phyloP scores from a whole-genome alignment of 2,797 vertebrate genomes.

The Poeciliopsis infans region DNA sequence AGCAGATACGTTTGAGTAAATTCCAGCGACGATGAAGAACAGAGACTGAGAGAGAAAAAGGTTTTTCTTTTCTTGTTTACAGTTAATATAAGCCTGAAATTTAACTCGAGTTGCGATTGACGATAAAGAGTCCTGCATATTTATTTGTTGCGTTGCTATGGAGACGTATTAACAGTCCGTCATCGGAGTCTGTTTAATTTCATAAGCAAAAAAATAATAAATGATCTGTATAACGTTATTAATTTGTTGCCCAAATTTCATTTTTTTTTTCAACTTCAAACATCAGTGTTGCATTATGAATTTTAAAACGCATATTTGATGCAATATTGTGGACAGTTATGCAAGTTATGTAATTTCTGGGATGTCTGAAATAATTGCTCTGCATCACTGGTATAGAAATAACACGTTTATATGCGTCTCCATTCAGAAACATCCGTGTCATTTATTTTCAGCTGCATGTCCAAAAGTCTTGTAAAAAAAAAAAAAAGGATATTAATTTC shows the following conservation, averaged over 20 bases:
- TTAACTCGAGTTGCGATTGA: not conserved
- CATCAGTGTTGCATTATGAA: not conserved
- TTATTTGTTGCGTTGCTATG: not conserved
- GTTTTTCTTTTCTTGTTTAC: not conserved
- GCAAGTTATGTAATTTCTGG: not conserved
- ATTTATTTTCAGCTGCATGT: not conserved
- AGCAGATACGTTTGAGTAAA: constrained; percentile 47
- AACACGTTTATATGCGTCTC: not conserved
- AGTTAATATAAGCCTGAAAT: not conserved
- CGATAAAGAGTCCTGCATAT: constrained; percentile 4
- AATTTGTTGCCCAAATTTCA: not conserved
- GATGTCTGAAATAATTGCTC: not conserved
- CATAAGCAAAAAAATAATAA: not conserved
- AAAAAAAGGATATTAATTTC: not conserved
- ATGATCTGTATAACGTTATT: not conserved
- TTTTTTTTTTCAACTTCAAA: not conserved
- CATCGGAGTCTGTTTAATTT: constrained; percentile 32
- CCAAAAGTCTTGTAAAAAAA: too few species aligned
- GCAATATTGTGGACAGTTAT: not conserved
- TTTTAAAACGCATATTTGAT: not conserved
- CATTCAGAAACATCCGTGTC: not conserved
- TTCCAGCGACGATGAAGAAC: not conserved
- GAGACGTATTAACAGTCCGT: not conserved
- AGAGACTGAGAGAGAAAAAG: not conserved
- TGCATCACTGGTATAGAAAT: not conserved